Base-by-base conservation (phyloP, 1,140 invertebrate genomes). In the Olivierus martensii region DNA sequence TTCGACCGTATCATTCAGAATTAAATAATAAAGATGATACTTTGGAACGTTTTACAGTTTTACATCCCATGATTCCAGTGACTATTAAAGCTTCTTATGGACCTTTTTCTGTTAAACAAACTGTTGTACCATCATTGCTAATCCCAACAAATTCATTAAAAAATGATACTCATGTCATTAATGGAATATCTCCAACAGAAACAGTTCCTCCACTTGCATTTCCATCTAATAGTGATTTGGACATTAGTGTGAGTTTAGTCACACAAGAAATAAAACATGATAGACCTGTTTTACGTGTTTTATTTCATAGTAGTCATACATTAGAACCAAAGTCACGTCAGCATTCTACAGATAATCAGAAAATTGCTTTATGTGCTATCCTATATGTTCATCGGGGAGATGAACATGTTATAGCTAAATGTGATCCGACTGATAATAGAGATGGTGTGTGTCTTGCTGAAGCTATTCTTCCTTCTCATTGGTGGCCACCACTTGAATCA, bases 31-130 rank as follows among this genome's bases (percentile, higher is more conserved):
- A 51, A 37, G 48, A 34, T n/a, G 39, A 49, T 15, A 49, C 50
- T 12, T 42, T 55, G 21, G 41, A 55, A 19, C 52, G 52, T 14
- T 91, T 93, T 65, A 88, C 86, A 7, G 84, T 91, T 3, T 79
- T 91, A 59, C 84, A 90, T 65, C 85, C 84, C 35, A 84, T 83
- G 22, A 79, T 85, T 54, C 84, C 87, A 6, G 83, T 86, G 1
- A 87, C 86, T 0, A 82, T 93, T 4, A 72, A 86, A 14, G 87
- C 87, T 9, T 87, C 83, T 6, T 92, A 91, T 62, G 89, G 89
- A 3, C 88, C 88, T 2, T 92, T 92, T 70, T 87, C 84, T 56
- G 90, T 87, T 28, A 90, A 90, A 63, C 87, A 92, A 69, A 91
- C 86, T 1, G 86, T 92, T 14, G 87, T 87, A n/a, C 84, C 85